Evolutionary conservation across 2,797 vertebrate genomes (phyloP).

Genomic region (Phyllotis vaccarum): DNA sequence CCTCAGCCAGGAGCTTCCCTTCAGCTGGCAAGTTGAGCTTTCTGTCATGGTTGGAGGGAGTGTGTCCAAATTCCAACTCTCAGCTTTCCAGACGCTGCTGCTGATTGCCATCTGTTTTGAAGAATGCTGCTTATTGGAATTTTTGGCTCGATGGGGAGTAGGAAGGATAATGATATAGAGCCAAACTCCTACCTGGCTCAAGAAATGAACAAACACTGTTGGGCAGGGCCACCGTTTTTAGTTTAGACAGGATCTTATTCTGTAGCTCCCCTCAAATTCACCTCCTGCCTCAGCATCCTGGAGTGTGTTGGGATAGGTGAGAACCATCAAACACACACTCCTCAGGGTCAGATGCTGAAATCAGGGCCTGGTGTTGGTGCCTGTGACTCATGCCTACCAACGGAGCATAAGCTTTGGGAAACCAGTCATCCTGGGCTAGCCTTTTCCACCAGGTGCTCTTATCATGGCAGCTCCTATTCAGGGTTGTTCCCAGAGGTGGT

Average conservation of each 20-base stretch:
- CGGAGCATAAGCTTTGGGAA: not conserved
- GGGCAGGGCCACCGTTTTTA: not conserved
- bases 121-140: constrained; percentile 64
- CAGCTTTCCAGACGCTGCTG: constrained; percentile 71
- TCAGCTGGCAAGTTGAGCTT: constrained; percentile 78
- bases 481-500: not conserved
- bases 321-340: not conserved
- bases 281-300: not conserved
- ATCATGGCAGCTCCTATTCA: not conserved
- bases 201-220: constrained; percentile 20
- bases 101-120: constrained; percentile 71
- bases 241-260: not conserved
- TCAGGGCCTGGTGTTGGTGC: not conserved
- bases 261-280: not conserved
- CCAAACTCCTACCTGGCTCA: constrained; percentile 49
- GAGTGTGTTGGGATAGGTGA: not conserved
- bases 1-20: constrained; percentile 80
- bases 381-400: constrained; percentile 17
- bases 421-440: not conserved
- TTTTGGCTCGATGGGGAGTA: constrained; percentile 46
- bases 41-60: constrained; percentile 78
- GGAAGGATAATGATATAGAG: constrained; percentile 12
- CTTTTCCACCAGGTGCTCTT: not conserved
- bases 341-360: not conserved
- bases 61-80: constrained; percentile 78